A percentile compares a stretch with the other conserved stretches of the same genome.
Evolutionary conservation across 2,888 invertebrate genomes (phyloP).

Genomic region (Stenurella melanura): DNA sequence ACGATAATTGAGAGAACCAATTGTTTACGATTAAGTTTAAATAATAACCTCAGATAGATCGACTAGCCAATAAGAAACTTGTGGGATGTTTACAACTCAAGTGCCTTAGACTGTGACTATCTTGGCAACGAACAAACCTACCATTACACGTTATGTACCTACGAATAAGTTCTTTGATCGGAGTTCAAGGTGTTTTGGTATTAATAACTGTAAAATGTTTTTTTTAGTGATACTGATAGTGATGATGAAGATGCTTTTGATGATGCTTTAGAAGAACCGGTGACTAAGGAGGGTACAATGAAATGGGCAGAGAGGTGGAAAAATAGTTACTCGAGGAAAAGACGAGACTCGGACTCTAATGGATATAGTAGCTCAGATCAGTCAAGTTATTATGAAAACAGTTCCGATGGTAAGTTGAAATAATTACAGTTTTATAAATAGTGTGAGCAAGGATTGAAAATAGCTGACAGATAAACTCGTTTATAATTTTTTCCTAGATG

Average conservation of each 20-base stretch:
- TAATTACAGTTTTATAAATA: background rate
- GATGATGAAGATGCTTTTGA: constrained; percentile 82
- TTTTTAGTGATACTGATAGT: constrained; percentile 76
- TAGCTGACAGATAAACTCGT: too few species aligned
- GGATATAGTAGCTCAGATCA: constrained; percentile 72
- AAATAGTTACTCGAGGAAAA: constrained; percentile 73
- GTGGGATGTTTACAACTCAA: too few species aligned
- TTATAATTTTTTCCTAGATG: too few species aligned
- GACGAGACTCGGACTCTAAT: constrained; percentile 68
- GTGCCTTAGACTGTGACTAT: too few species aligned
- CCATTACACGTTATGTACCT: too few species aligned
- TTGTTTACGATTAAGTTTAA: too few species aligned
- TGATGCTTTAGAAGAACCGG: constrained; percentile 80
- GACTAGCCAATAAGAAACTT: too few species aligned
- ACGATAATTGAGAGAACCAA: too few species aligned
- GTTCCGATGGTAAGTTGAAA: constrained; percentile 71
- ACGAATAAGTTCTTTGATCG: too few species aligned
- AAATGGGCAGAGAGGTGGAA: constrained; percentile 83
- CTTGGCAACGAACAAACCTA: too few species aligned
- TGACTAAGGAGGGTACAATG: constrained; percentile 81
- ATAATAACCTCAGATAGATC: too few species aligned
- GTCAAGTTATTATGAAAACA: constrained; percentile 74
- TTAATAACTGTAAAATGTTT: constrained; percentile 28
- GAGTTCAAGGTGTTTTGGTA: background rate
- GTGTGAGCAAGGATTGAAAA: too few species aligned